phyloP scores from a whole-genome alignment of 2,113 vertebrate species.

The Scatophagus argus region DNA sequence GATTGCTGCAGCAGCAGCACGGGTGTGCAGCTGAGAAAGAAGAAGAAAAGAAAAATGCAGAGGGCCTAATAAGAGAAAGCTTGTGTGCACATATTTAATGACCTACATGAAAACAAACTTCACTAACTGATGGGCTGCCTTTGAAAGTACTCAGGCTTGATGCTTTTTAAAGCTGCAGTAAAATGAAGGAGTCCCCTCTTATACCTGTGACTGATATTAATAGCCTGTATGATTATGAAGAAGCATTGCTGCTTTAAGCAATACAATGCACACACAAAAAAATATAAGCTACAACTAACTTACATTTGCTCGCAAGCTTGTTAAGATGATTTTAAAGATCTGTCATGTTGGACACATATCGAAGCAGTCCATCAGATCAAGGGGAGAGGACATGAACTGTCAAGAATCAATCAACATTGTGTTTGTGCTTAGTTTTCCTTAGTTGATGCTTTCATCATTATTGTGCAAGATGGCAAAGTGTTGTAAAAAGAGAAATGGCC shows the following conservation, averaged over 20 bases:
- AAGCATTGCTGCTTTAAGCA: slow-evolving; percentile 6
- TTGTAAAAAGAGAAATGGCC: neutral
- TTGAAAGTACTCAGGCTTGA: slow-evolving; percentile 53
- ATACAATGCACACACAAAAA: neutral
- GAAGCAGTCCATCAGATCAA: slow-evolving; percentile 22
- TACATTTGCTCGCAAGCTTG: slow-evolving; percentile 21
- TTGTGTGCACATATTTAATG: slow-evolving; percentile 72
- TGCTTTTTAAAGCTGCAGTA: slow-evolving; percentile 45
- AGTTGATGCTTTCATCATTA: slow-evolving; percentile 5
- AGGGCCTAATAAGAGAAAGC: slow-evolving; percentile 73
- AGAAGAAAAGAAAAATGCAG: slow-evolving; percentile 65
- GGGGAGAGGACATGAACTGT: slow-evolving; percentile 6
- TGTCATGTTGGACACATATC: slow-evolving; percentile 30
- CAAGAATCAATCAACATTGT: slow-evolving; percentile 23
- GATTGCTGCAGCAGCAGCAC: slow-evolving; percentile 89
- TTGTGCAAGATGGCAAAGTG: slow-evolving; percentile 21
- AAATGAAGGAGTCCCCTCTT: slow-evolving; percentile 10
- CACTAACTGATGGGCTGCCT: slow-evolving; percentile 50
- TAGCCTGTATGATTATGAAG: neutral
- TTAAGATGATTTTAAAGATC: slow-evolving; percentile 29
- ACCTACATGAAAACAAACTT: slow-evolving; percentile 72
- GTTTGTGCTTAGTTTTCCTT: slow-evolving; percentile 28
- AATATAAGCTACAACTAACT: slow-evolving; percentile 4
- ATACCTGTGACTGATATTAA: slow-evolving; percentile 39
- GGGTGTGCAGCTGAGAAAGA: slow-evolving; percentile 71